Percentiles rank a stretch among this genome's conserved stretches.
phyloP scores from a whole-genome alignment of 2,113 vertebrate genomes.

The Sinocyclocheilus anshuiensis region DNA sequence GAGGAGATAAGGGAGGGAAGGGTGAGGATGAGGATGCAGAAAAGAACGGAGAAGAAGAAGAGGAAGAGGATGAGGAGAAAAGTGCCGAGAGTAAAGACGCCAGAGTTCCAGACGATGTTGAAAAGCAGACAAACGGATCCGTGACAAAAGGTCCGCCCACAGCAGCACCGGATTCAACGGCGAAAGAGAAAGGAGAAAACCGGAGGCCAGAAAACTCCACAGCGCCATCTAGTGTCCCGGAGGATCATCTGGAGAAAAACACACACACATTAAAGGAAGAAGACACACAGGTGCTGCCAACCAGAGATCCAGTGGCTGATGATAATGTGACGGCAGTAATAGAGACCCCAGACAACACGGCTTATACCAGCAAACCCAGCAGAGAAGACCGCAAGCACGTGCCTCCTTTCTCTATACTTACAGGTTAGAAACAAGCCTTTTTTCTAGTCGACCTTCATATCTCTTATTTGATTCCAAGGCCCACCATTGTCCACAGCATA shows the following conservation, averaged over 20 bases:
- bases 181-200: slow-evolving; percentile 70
- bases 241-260: slow-evolving; percentile 55
- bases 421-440: slow-evolving; percentile 76
- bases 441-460: background rate
- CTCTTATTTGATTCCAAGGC: background rate
- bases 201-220: slow-evolving; percentile 22
- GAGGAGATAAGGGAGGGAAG: slow-evolving; percentile 73
- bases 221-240: slow-evolving; percentile 54
- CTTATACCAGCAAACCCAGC: slow-evolving; percentile 51
- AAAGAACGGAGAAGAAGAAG: slow-evolving; percentile 78
- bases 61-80: slow-evolving; percentile 74
- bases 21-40: slow-evolving; percentile 80
- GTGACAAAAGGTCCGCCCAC: slow-evolving; percentile 58
- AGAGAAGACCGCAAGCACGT: slow-evolving; percentile 59
- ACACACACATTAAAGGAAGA: slow-evolving; percentile 49
- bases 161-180: slow-evolving; percentile 65
- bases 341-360: slow-evolving; percentile 64
- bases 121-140: slow-evolving; percentile 42
- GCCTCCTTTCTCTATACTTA: slow-evolving; percentile 85
- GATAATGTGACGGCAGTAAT: slow-evolving; percentile 64
- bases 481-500: background rate
- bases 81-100: slow-evolving; percentile 74
- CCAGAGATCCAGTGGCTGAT: slow-evolving; percentile 68
- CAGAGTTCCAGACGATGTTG: slow-evolving; percentile 56
- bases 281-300: slow-evolving; percentile 63